Evolutionary conservation across 1,140 invertebrate species (phyloP).

Genomic region (Danaus plexippus): DNA sequence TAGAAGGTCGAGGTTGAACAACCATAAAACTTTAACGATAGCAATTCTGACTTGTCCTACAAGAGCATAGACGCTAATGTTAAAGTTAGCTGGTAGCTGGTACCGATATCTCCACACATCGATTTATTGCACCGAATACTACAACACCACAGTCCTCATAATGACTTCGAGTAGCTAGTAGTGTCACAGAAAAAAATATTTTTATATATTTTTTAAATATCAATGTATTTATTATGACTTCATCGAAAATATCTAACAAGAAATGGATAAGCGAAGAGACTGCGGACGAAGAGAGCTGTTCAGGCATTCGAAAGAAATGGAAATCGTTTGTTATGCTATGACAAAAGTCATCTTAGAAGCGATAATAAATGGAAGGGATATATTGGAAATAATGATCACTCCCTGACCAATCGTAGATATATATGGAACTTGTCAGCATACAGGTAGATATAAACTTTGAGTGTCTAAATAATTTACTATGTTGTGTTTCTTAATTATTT

Average conservation of each 20-base stretch:
- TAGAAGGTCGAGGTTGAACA: constrained; percentile 44
- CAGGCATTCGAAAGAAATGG: constrained; percentile 53
- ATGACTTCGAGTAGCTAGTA: constrained; percentile 44
- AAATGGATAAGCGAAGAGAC: constrained; percentile 62
- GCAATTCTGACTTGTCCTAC: constrained; percentile 50
- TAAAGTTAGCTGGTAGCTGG: constrained; percentile 27
- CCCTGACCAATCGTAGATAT: constrained; percentile 57
- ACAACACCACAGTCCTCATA: constrained; percentile 36
- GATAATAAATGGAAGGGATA: constrained; percentile 59
- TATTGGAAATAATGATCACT: constrained; percentile 31
- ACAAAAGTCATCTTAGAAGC: constrained; percentile 58
- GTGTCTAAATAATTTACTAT: too few species aligned
- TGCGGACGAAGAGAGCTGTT: constrained; percentile 51
- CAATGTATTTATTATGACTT: constrained; percentile 33
- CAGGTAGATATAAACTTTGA: constrained; percentile 39
- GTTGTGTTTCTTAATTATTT: too few species aligned
- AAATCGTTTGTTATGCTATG: constrained; percentile 53
- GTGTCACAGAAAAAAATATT: constrained; percentile 18
- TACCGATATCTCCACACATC: constrained; percentile 53
- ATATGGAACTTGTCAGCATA: constrained; percentile 68
- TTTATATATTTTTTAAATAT: constrained; percentile 27
- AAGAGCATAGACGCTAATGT: constrained; percentile 37
- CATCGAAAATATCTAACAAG: constrained; percentile 41
- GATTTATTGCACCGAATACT: constrained; percentile 40
- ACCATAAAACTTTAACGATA: constrained; percentile 47